These are phyloP conservation scores for Calameuta pallipes DNA, from an alignment of 2,888 invertebrate species.

Conservation along the genomic window DNA sequence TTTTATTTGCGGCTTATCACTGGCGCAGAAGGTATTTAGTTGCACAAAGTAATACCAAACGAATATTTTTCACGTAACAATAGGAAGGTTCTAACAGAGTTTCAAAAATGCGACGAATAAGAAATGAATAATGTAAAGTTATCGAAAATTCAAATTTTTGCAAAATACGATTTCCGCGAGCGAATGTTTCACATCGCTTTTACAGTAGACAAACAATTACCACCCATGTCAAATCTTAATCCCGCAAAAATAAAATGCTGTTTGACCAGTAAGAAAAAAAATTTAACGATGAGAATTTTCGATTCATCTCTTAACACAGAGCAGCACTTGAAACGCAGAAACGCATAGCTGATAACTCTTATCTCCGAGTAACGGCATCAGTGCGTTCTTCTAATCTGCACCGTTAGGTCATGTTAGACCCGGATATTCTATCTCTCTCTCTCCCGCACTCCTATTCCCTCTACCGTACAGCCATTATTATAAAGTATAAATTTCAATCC, in stretches of 20 bases:
- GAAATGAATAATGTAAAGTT: not conserved
- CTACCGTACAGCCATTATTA: not conserved
- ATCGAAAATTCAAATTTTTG: not conserved
- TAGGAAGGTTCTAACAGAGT: not conserved
- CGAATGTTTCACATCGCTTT: not conserved
- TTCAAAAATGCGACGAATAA: not conserved
- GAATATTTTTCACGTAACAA: not conserved
- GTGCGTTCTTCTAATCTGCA: not conserved
- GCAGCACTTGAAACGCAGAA: conserved; percentile 4
- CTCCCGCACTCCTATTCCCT: not conserved
- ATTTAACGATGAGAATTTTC: not conserved
- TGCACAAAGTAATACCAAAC: not conserved
- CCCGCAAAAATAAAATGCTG: not conserved
- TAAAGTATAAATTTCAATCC: not conserved
- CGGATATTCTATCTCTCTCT: not conserved
- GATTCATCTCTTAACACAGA: conserved; percentile 4
- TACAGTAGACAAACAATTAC: not conserved
- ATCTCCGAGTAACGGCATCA: not conserved
- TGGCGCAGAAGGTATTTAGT: not conserved
- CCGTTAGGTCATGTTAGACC: not conserved
- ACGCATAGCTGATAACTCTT: not conserved
- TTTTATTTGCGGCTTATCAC: not conserved
- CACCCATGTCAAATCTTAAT: not conserved
- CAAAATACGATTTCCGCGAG: not conserved
- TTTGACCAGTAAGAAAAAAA: not conserved